Base-by-base conservation (phyloP, 2,113 vertebrate species). In the Triplophysa tibetana region DNA sequence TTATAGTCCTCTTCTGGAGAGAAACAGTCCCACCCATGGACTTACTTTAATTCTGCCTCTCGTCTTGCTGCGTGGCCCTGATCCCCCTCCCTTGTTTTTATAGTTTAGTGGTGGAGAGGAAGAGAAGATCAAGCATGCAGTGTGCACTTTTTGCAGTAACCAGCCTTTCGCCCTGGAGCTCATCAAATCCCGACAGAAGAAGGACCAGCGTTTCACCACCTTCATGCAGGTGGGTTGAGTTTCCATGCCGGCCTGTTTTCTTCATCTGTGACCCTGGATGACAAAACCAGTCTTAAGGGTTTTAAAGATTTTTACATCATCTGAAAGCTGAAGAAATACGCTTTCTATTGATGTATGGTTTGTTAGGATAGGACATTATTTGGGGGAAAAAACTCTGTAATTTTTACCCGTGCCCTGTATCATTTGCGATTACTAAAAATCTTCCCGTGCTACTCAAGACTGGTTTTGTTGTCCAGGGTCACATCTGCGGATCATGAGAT, bases 101-200 rank as follows among this genome's bases (percentile, higher is more conserved):
- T 92, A 99, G 98, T 99, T 99, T 86, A 94, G 96, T 23, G 94
- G 93, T 66, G 90, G 93, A 56, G 97, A 95, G 77, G 96, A 97
- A 86, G 95, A 97, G 87, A 97, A 94, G 88, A 89, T 99, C 76
- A 98, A 94, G 75, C 91, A 87, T 1, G 96, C 96, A 0, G 95
- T 95, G 48, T 95, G 95, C 79, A 98, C 96, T 0, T 99, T 98
- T 91, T 99, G 98, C 83, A 98, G 97, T 83, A 99, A 99, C 91
- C 97, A 98, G 48, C 97, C 98, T 10, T 97, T 96, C 0, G 96
- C 98, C 17, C 89, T 99, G 72, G 97, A 98, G 92, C 91, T 98
- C 89, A 98, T 99, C 91, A 98, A 98, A 86, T 96, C 91, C 56
- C 92, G 94, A 52, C 93, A 99, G 91, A 99, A 98, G 91, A 99